Evolutionary conservation across 2,888 invertebrate genomes (phyloP), one percentile per base, ranked within the genome.

Genomic region (Synergus gifuensis): DNA sequence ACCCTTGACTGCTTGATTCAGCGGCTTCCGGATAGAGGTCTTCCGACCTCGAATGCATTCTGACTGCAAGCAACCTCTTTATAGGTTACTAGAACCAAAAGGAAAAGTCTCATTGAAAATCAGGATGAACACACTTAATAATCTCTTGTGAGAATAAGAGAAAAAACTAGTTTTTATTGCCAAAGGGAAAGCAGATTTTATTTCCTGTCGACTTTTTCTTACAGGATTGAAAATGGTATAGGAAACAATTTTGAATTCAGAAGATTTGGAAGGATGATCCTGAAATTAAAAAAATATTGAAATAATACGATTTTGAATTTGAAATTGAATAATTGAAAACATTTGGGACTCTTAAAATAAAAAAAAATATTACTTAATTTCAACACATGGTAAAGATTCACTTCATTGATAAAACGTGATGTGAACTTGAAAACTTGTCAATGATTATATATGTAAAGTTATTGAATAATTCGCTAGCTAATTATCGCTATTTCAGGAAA

Each of bases 21-120:
- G 44, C 64, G 14, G 67, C 58, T 78, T 85, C 88, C 78, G 83
- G 81, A 64, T 82, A 78, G 4, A 81, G 67, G 66, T 80, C 82
- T 49, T 82, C 81, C 28, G 81, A 62, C 62, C 49, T 79, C 44
- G 76, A 78, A 64, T 83, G 73, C 87, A 87, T 87, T 54, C 49
- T 73, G 49, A 46, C 46, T 69, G 22, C 16, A 49, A 54, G 49
- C 73, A 73, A 8, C 49, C 36, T 49, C 46, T 54, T 54, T 73
- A 16, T 28, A 54, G 54, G 12, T 73, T 73, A 73, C 73, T 73
- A 14, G 11, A 73, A 73, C 36, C 16, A 73, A 36, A 54, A 44
- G 42, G 42, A 44, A 40, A 40, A 18, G 8, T 63, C 36, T 22
- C 2, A 28, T 42, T 44, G 14, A 66, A 46, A 67, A 46, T 46